Evolutionary conservation across 2,888 invertebrate genomes (phyloP), one percentile per base, ranked within the genome.

Genomic region (Metalampra italica): DNA sequence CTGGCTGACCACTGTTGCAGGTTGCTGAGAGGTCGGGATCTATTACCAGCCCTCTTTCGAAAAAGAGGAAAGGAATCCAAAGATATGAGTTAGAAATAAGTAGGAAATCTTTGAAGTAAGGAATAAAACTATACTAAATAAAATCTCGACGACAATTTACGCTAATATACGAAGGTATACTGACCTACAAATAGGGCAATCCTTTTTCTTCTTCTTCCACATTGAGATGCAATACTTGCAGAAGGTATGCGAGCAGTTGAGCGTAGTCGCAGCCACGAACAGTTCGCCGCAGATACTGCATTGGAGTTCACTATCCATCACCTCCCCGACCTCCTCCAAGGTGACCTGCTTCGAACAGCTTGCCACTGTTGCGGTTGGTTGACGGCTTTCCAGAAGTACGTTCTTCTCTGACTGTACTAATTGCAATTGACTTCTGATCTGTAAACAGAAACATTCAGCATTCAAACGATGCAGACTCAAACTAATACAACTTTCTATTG

Each of bases 261-360:
- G 78, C 0, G 93, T 93, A 3, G 91, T 92, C 0, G 95, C 92
- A 69, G 91, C 85, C 0, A 95, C 90, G 69, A 94, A 94, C 8
- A 95, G 80, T 72, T 95, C 95, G 15, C 92, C 92, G 66, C 95
- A 95, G 47, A 96, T 92, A 54, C 92, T 92, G 71, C 95, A 95
- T 60, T 93, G 93, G 29, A 95, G 79, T 67, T 95, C 95, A 59
- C 90, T 90, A 63, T 95, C 92, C 90, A 94, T 88, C 12, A 92
- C 85, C 55, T 91, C 83, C 12, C 91, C 83, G 5, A 92, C 86
- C 62, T 90, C 83, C 0, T 83, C 52, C 0, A 76, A 68, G 7
- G 48, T 61, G 7, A 49, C 61, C 42, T 77, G 63, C 39, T 78
- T 78, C 0, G 78, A 73, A 0, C 72, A 55, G 0, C 73, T 60